These are phyloP conservation scores for Hydroisotoma schaefferi DNA, from an alignment of 2,888 invertebrate genomes.

Conservation along the genomic window DNA sequence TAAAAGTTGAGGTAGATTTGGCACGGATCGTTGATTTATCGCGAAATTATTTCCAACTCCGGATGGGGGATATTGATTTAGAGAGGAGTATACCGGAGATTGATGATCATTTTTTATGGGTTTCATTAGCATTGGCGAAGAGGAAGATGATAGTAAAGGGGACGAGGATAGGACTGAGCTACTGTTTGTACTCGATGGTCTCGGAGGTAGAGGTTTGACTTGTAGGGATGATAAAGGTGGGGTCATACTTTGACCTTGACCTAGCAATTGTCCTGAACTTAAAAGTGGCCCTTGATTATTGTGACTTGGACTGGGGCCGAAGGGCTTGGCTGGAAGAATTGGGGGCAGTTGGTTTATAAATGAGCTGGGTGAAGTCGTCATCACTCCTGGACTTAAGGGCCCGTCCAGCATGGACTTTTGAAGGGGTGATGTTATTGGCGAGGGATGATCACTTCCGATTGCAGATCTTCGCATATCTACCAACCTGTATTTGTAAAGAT, in stretches of 20 bases:
- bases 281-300: too few species aligned
- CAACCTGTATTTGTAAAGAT: slow-evolving; percentile 30
- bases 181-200: slow-evolving; percentile 44
- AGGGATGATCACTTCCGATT: slow-evolving; percentile 33
- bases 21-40: slow-evolving; percentile 39
- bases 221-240: slow-evolving; percentile 8
- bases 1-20: slow-evolving; percentile 43
- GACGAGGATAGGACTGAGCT: slow-evolving; percentile 28
- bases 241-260: background rate
- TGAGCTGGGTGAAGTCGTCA: background rate
- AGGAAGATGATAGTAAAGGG: slow-evolving; percentile 19
- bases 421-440: slow-evolving; percentile 18
- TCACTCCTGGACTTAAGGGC: slow-evolving; percentile 4
- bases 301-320: slow-evolving; percentile 8
- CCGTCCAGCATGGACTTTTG: slow-evolving; percentile 9
- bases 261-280: background rate
- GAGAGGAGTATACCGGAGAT: slow-evolving; percentile 8
- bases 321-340: slow-evolving; percentile 36
- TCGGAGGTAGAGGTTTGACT: slow-evolving; percentile 41
- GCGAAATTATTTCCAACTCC: background rate
- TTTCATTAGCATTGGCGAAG: slow-evolving; percentile 21
- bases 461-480: slow-evolving; percentile 46
- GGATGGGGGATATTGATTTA: slow-evolving; percentile 8
- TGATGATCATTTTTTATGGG: slow-evolving; percentile 19
- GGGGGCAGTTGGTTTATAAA: slow-evolving; percentile 18